A percentile compares a stretch with the other conserved stretches of the same genome.
phyloP scores from a whole-genome alignment of 2,113 vertebrate genomes.

The Geococcyx californianus region DNA sequence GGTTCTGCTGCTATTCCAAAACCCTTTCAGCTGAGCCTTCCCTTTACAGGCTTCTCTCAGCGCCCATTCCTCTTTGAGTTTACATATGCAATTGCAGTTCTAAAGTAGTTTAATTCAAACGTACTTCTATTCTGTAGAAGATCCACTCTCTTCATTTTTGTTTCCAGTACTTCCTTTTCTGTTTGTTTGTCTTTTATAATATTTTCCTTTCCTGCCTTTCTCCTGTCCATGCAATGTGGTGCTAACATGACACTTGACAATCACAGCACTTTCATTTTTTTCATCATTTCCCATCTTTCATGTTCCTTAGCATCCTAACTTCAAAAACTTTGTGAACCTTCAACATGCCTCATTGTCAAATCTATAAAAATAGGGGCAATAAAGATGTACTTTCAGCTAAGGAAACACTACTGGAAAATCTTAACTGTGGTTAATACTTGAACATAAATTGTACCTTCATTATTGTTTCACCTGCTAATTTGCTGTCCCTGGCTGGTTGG shows the following conservation, averaged over 20 bases:
- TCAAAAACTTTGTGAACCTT: neutral
- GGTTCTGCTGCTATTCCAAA: neutral
- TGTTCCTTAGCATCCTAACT: neutral
- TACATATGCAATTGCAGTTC: neutral
- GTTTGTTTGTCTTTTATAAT: neutral
- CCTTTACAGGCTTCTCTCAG: neutral
- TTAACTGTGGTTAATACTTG: neutral
- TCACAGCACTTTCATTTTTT: neutral
- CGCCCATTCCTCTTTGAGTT: neutral
- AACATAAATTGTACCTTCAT: constrained; percentile 45
- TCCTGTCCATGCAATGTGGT: neutral
- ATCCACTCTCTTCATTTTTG: neutral
- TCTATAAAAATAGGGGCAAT: neutral
- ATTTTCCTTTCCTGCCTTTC: neutral
- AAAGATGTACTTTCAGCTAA: neutral
- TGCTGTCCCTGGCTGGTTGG: neutral
- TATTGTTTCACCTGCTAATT: neutral
- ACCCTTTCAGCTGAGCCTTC: neutral
- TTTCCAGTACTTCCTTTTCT: neutral
- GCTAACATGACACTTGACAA: neutral
- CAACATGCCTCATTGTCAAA: neutral
- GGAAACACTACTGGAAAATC: neutral
- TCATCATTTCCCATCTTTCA: neutral
- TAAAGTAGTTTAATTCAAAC: neutral
- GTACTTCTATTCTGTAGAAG: neutral